Percentiles rank a stretch among this genome's conserved stretches.
Conservation (phyloP, 1,140 invertebrate species). For the Eubasilissa regina region DNA sequence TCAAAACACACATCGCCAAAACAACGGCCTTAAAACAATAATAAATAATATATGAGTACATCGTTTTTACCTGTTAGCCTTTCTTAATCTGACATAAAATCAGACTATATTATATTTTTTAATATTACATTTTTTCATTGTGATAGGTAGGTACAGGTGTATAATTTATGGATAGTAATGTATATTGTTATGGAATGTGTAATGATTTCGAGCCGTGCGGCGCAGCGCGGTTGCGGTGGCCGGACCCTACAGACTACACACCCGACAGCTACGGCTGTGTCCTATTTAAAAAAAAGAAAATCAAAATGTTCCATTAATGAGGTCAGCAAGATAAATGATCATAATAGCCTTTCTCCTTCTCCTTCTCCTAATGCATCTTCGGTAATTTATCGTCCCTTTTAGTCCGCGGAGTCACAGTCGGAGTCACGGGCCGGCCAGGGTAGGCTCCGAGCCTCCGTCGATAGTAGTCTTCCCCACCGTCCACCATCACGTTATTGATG, state of each 20-base stretch:
- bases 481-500: slow-evolving; percentile 48
- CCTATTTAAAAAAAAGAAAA: slow-evolving; percentile 42
- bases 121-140: too few species aligned
- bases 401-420: slow-evolving; percentile 16
- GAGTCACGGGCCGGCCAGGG: too few species aligned
- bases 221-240: not conserved
- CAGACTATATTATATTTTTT: too few species aligned
- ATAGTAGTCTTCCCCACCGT: slow-evolving; percentile 51
- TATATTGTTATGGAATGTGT: too few species aligned
- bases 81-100: too few species aligned
- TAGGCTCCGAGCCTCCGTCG: slow-evolving; percentile 51
- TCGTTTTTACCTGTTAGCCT: too few species aligned
- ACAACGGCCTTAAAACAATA: too few species aligned
- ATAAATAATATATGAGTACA: too few species aligned
- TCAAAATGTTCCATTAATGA: slow-evolving; percentile 53
- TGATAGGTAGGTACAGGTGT: too few species aligned
- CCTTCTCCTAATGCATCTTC: slow-evolving; percentile 21
- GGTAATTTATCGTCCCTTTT: slow-evolving; percentile 54
- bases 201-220: too few species aligned
- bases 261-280: not conserved
- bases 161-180: too few species aligned
- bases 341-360: slow-evolving; percentile 41
- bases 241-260: not conserved
- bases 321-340: slow-evolving; percentile 54
- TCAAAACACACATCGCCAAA: too few species aligned